Evolutionary conservation across 2,888 invertebrate genomes (phyloP).

Genomic region (Harmothoe impar): DNA sequence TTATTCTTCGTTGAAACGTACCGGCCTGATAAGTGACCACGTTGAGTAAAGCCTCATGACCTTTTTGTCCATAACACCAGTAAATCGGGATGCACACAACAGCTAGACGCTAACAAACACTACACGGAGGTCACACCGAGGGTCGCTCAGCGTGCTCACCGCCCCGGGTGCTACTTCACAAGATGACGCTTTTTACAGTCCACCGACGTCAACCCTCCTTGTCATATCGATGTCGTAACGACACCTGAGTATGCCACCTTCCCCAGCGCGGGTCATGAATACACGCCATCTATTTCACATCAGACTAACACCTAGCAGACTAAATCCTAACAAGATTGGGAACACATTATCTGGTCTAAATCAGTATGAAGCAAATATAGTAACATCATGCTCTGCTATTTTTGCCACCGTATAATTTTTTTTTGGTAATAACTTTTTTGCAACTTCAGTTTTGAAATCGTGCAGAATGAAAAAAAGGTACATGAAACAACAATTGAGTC

Average conservation of each 20-base stretch:
- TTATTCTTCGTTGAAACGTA: conserved; percentile 31
- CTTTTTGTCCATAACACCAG: conserved; percentile 19
- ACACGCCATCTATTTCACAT: conserved; percentile 46
- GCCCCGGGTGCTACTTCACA: neutral
- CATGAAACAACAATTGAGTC: conserved; percentile 25
- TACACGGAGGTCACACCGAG: neutral
- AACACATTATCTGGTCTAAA: conserved; percentile 56
- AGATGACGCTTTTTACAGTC: too few relatives aligned
- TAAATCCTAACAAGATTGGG: conserved; percentile 49
- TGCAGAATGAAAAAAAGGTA: neutral
- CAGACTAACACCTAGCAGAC: conserved; percentile 42
- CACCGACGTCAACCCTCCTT: too few relatives aligned
- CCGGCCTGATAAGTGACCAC: conserved; percentile 17
- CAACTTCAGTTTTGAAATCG: conserved; percentile 15
- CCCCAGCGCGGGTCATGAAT: neutral
- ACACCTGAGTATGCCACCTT: neutral
- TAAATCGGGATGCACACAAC: conserved; percentile 48
- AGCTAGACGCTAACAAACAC: conserved; percentile 34
- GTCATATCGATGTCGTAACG: neutral
- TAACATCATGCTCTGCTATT: conserved; percentile 1
- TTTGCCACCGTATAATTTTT: neutral
- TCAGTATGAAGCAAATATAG: conserved; percentile 52
- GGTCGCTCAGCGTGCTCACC: neutral
- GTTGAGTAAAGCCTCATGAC: conserved; percentile 42
- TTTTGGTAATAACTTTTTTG: neutral